Conservation (phyloP, 2,888 invertebrate species). For the Selenia dentaria region DNA sequence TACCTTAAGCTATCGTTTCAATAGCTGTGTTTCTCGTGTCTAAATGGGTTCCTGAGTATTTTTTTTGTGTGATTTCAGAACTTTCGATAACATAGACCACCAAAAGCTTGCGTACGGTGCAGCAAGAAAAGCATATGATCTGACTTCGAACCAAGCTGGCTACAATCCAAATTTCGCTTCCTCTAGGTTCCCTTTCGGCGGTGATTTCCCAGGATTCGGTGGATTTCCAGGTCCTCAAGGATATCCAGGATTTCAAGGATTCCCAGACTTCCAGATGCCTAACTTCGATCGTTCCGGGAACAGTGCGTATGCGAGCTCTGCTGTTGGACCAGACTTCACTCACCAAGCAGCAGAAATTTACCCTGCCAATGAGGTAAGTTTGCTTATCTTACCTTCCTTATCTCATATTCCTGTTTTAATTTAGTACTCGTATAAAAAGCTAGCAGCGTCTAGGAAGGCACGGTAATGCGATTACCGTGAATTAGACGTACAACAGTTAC, state of each 20-base stretch:
- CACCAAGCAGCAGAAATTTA: slow-evolving; percentile 85
- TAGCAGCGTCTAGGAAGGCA: too few species aligned
- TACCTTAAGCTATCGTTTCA: slow-evolving; percentile 1
- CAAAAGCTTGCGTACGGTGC: slow-evolving; percentile 66
- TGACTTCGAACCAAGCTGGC: slow-evolving; percentile 63
- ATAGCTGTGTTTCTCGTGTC: not conserved
- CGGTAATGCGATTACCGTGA: too few species aligned
- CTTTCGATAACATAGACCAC: slow-evolving; percentile 59
- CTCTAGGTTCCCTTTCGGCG: slow-evolving; percentile 50
- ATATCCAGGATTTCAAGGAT: slow-evolving; percentile 26
- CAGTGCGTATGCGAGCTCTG: slow-evolving; percentile 80
- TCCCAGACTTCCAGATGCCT: slow-evolving; percentile 39
- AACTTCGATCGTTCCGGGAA: slow-evolving; percentile 38
- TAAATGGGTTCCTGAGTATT: slow-evolving; percentile 15
- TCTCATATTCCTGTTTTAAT: too few species aligned
- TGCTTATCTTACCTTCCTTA: not conserved
- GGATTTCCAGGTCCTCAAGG: slow-evolving; percentile 32
- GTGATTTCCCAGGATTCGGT: slow-evolving; percentile 19
- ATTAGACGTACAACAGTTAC: too few species aligned
- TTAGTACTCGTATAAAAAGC: too few species aligned
- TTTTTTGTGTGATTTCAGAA: slow-evolving; percentile 59
- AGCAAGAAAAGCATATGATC: slow-evolving; percentile 69
- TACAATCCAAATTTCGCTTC: slow-evolving; percentile 55
- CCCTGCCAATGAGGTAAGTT: slow-evolving; percentile 85
- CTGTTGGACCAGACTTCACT: slow-evolving; percentile 78